These are phyloP conservation scores for Drosophila sp. DNA, from an alignment of 1,140 invertebrate species.

Conservation along the genomic window DNA sequence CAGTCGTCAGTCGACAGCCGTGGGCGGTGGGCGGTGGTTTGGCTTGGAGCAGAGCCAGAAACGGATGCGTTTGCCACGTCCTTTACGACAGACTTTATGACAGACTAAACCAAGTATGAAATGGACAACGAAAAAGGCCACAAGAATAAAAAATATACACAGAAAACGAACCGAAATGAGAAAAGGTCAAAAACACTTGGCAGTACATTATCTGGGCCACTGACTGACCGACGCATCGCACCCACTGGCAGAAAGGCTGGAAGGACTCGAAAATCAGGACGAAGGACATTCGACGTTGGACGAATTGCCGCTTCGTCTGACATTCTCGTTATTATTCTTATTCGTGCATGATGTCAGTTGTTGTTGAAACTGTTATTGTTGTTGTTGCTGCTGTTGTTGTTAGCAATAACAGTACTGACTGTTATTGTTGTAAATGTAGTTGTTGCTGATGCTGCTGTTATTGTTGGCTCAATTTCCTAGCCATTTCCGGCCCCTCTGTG, in stretches of 20 bases:
- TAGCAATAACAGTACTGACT: constrained; percentile 5
- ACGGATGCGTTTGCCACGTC: constrained; percentile 51
- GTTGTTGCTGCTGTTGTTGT: constrained; percentile 20
- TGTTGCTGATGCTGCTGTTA: constrained; percentile 59
- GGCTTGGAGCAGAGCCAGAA: constrained; percentile 60
- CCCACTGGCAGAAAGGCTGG: constrained; percentile 15
- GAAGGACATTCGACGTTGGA: constrained; percentile 10
- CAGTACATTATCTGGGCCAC: constrained; percentile 81
- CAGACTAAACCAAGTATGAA: constrained; percentile 69
- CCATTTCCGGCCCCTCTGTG: constrained; percentile 74
- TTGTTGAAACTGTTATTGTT: constrained; percentile 37
- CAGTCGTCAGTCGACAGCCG: neutral
- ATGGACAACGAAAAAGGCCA: constrained; percentile 41
- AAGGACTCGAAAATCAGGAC: neutral
- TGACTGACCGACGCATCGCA: constrained; percentile 52
- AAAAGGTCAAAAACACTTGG: constrained; percentile 81
- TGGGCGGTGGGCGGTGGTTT: constrained; percentile 1
- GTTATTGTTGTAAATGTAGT: constrained; percentile 21
- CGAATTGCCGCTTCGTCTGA: constrained; percentile 62
- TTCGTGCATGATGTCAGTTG: constrained; percentile 61
- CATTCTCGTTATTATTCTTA: constrained; percentile 82
- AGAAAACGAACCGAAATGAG: constrained; percentile 21
- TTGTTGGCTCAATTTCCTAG: constrained; percentile 83
- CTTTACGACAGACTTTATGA: constrained; percentile 41
- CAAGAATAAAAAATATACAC: constrained; percentile 4